phyloP scores from a whole-genome alignment of 2,113 vertebrate species.

The Pagrus major region DNA sequence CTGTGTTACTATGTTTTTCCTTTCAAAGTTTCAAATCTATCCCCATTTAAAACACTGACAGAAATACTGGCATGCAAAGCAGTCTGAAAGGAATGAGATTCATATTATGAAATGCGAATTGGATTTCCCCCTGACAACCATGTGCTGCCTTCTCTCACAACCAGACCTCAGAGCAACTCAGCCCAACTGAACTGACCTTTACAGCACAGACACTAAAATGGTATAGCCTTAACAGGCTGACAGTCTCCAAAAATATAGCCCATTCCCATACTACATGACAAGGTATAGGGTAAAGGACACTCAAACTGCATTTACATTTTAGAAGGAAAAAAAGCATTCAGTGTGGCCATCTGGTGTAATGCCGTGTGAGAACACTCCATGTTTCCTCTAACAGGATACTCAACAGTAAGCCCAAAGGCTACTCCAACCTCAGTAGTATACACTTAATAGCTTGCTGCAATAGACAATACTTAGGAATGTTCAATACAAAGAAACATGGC shows the following conservation, averaged over 20 bases:
- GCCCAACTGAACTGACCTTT: constrained; percentile 5
- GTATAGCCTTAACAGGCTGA: neutral
- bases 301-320: neutral
- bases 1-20: neutral
- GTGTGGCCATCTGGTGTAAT: neutral
- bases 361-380: neutral
- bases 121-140: neutral
- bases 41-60: neutral
- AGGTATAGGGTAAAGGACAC: neutral
- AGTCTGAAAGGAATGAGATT: neutral
- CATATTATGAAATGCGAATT: neutral
- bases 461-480: neutral
- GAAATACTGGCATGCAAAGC: neutral
- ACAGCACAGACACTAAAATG: neutral
- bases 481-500: constrained; percentile 15
- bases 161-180: neutral
- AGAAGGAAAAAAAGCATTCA: neutral
- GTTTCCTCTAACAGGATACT: neutral
- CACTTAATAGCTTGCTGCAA: constrained; percentile 10
- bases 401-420: neutral
- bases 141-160: neutral
- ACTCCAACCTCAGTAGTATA: neutral
- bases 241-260: neutral
- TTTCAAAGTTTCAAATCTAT: neutral
- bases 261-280: neutral